Evolutionary conservation across 2,797 vertebrate genomes (phyloP), one percentile per base, ranked within the genome.

Genomic region (Xenops minutus): DNA sequence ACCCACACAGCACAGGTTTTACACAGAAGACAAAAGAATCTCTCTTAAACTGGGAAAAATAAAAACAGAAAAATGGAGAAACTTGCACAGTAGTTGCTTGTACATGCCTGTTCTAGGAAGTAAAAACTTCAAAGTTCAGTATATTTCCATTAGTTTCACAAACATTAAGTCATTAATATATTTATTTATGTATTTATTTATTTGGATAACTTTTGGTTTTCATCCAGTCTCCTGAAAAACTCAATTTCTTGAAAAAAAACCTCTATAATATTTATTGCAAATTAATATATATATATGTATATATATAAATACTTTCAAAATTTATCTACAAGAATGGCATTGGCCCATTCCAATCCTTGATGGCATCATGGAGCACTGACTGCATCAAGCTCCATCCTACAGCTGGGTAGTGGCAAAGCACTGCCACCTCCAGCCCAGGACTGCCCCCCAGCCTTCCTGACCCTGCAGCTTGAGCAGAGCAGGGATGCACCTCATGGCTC

Each of bases 281-380:
- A 32, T 32, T 64, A 17, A 41, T 16, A 41, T 17, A 17, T 41
- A 41, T 41, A 23, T 5, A 41, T 16, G 17, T 17, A 17, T 41
- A 41, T 41, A 23, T 5, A 23, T 23, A 43, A 43, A 49, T 18
- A 6, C 18, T 68, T 84, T 37, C 27, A 39, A 73, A 84, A 55
- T 12, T 1, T 11, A 18, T 29, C 36, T 76, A 37, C 30, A 86
- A 69, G 58, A 69, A 52, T 13, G 14, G 14, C 17, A 54, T 8
- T 64, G 12, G 18, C 69, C n/a, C n/a, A 29, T 36, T 58, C 26
- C 51, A 85, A 46, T n/a, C 29, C 56, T 44, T 49, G 34, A 30
- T 7, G 26, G 24, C 37, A 37, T 11, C 46, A 34, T 58, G 27
- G 13, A 32, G 32, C 29, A 37, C 16, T 0, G 0, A 54, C 18